Percentiles rank a stretch among this genome's conserved stretches.
Evolutionary conservation across 2,888 invertebrate genomes (phyloP).

Genomic region (Frankliniella fusca): DNA sequence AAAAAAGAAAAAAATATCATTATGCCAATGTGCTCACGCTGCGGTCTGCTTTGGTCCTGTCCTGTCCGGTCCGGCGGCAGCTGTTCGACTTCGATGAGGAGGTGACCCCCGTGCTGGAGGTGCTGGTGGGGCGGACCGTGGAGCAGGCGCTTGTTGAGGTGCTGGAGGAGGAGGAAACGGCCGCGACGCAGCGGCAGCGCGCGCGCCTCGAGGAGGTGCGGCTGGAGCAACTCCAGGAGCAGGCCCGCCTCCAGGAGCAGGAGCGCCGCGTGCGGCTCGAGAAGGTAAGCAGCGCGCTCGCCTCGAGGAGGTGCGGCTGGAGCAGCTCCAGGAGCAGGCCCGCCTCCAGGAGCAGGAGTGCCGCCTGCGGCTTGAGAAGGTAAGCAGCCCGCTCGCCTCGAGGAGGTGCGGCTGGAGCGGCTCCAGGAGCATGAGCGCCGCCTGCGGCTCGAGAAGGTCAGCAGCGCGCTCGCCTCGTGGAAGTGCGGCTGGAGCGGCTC

Average conservation of each 20-base stretch:
- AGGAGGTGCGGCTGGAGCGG: background rate
- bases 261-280: constrained; percentile 65
- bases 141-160: constrained; percentile 87
- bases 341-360: constrained; percentile 75
- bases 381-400: constrained; percentile 40
- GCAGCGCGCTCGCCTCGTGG: constrained; percentile 68
- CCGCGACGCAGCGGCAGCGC: constrained; percentile 73
- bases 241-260: constrained; percentile 73
- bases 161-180: constrained; percentile 87
- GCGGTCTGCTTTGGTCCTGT: background rate
- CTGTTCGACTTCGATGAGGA: constrained; percentile 90
- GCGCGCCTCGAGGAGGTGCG: constrained; percentile 66
- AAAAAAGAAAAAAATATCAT: no score
- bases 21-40: background rate
- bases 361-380: constrained; percentile 64
- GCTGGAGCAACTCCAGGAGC: constrained; percentile 77
- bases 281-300: constrained; percentile 65
- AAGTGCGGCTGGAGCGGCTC: constrained; percentile 73
- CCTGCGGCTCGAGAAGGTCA: constrained; percentile 61
- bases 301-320: constrained; percentile 67
- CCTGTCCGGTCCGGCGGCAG: constrained; percentile 46
- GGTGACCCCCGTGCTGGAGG: constrained; percentile 84
- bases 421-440: no score
- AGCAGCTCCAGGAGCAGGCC: constrained; percentile 76
- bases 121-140: constrained; percentile 81